Percentiles rank a stretch among this genome's conserved stretches.
Conservation (phyloP, 2,888 invertebrate species). For the Mythimna ferrago region DNA sequence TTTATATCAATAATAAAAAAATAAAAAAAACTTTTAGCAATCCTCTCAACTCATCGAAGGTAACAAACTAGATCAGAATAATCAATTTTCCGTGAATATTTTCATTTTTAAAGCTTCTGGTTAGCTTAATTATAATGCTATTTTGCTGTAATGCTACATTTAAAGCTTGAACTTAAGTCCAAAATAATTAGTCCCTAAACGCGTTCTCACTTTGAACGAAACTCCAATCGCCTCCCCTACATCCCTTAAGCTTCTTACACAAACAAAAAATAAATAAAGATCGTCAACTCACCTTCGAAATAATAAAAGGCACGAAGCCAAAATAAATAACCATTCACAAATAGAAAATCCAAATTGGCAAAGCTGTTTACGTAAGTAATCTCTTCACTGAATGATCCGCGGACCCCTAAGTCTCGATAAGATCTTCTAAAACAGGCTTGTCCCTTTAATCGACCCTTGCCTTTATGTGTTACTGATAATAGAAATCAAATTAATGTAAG, state of each 20-base stretch:
- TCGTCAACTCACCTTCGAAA: slow-evolving; percentile 40
- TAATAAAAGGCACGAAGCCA: slow-evolving; percentile 43
- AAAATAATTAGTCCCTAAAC: slow-evolving; percentile 25
- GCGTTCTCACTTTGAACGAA: background rate
- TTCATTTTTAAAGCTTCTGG: background rate
- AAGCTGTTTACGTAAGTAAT: slow-evolving; percentile 62
- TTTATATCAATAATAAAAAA: no score
- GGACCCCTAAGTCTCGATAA: slow-evolving; percentile 52
- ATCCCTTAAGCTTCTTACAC: slow-evolving; percentile 19
- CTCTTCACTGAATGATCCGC: slow-evolving; percentile 56
- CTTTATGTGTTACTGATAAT: slow-evolving; percentile 51
- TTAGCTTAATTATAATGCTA: background rate
- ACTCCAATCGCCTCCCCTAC: background rate
- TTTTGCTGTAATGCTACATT: background rate
- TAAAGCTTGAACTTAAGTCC: background rate
- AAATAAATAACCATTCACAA: slow-evolving; percentile 53
- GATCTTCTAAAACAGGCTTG: slow-evolving; percentile 49
- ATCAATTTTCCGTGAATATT: no score
- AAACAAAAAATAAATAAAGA: slow-evolving; percentile 34
- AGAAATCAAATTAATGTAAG: slow-evolving; percentile 51
- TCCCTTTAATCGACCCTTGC: slow-evolving; percentile 49
- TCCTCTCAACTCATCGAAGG: no score
- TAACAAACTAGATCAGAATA: no score
- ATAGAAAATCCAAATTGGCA: slow-evolving; percentile 62
- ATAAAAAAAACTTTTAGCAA: no score